Conservation (phyloP, 1,140 invertebrate species). For the Drosophila dunni region DNA sequence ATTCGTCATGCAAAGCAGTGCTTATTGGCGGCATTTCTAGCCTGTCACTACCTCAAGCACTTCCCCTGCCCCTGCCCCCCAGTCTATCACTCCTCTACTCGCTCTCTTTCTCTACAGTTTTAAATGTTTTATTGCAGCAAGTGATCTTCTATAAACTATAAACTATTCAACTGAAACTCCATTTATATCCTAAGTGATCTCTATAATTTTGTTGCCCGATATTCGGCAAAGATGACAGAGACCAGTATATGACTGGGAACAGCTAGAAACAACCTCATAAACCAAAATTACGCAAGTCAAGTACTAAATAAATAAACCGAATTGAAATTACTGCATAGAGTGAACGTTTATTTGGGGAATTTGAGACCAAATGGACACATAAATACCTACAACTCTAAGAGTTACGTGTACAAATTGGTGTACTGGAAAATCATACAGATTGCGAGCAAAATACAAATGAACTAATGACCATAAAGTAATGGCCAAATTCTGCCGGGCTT, state of each 20-base stretch:
- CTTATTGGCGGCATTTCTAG: slow-evolving; percentile 58
- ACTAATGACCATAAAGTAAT: too few relatives aligned
- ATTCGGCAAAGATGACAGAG: slow-evolving; percentile 31
- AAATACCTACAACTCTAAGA: too few relatives aligned
- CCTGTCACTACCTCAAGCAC: background rate
- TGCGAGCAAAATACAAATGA: too few relatives aligned
- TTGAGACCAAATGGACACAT: too few relatives aligned
- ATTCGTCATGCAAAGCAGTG: slow-evolving; percentile 81
- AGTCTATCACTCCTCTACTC: background rate
- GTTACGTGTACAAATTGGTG: too few relatives aligned
- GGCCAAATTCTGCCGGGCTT: too few relatives aligned
- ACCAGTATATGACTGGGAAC: slow-evolving; percentile 25
- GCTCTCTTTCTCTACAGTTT: slow-evolving; percentile 35
- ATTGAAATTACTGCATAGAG: too few relatives aligned
- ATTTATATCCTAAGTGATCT: slow-evolving; percentile 37
- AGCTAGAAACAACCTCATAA: slow-evolving; percentile 32
- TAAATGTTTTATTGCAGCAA: slow-evolving; percentile 78
- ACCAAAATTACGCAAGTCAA: background rate
- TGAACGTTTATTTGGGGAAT: too few relatives aligned
- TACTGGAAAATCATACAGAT: too few relatives aligned
- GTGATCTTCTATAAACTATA: slow-evolving; percentile 72
- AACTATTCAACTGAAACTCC: slow-evolving; percentile 37
- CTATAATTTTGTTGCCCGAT: slow-evolving; percentile 50
- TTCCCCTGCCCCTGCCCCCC: slow-evolving; percentile 20
- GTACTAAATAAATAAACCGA: too few relatives aligned